phyloP scores from a whole-genome alignment of 2,888 invertebrate genomes.

The Adela reaumurella region DNA sequence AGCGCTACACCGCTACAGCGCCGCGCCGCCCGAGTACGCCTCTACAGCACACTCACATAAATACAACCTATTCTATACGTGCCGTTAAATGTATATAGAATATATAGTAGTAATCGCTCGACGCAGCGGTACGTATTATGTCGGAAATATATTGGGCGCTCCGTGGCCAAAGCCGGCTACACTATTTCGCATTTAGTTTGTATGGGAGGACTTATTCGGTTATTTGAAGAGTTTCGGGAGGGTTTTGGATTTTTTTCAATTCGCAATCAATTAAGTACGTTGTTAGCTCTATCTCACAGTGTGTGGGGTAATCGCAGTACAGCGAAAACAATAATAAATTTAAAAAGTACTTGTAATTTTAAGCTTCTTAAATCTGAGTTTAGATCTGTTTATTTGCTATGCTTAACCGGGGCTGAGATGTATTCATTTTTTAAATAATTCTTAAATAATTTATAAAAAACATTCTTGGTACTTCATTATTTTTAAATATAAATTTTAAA shows the following conservation, averaged over 20 bases:
- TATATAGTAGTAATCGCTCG: conserved; percentile 59
- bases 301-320: conserved; percentile 25
- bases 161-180: conserved; percentile 48
- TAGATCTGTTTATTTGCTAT: too few species aligned
- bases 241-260: conserved; percentile 38
- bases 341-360: not conserved
- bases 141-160: conserved; percentile 56
- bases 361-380: too few species aligned
- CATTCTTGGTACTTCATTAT: too few species aligned
- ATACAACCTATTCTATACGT: conserved; percentile 59
- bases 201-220: conserved; percentile 48
- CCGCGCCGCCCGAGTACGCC: conserved; percentile 16
- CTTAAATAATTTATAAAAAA: too few species aligned
- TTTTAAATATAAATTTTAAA: too few species aligned
- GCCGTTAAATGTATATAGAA: conserved; percentile 59
- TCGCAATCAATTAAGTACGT: conserved; percentile 41
- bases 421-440: too few species aligned
- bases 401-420: too few species aligned
- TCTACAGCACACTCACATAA: conserved; percentile 52
- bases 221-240: conserved; percentile 41
- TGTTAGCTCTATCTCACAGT: conserved; percentile 42
- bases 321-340: not conserved
- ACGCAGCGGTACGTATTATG: conserved; percentile 54
- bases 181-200: conserved; percentile 50
- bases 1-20: conserved; percentile 37